Percentiles rank a stretch among this genome's conserved stretches.
phyloP scores from a whole-genome alignment of 2,797 vertebrate species.

The Dryobates pubescens region DNA sequence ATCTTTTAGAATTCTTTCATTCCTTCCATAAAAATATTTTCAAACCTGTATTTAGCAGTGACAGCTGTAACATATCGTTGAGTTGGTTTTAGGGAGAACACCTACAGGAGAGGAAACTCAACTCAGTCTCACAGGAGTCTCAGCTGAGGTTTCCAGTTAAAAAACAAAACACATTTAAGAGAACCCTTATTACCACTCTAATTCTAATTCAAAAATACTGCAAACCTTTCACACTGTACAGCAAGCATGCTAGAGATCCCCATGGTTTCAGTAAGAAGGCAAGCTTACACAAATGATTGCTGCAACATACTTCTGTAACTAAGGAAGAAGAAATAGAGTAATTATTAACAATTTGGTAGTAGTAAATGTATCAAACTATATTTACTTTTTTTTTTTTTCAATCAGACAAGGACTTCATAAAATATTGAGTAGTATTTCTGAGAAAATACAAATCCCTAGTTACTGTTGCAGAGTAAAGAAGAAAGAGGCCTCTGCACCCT shows the following conservation, averaged over 20 bases:
- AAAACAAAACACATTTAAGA: neutral
- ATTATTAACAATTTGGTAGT: neutral
- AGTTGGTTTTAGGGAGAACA: neutral
- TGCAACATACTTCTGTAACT: neutral
- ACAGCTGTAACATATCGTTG: fast-evolving
- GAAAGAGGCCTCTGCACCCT: neutral
- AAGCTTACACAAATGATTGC: neutral
- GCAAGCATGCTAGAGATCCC: neutral
- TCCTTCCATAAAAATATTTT: neutral
- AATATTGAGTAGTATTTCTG: neutral
- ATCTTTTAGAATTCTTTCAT: neutral
- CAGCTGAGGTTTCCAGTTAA: neutral
- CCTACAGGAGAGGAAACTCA: fast-evolving
- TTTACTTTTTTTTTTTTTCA: neutral
- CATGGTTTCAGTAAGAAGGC: neutral
- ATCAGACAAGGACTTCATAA: neutral
- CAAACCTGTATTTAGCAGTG: neutral
- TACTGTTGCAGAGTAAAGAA: neutral
- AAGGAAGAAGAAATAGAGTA: neutral
- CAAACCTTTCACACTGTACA: neutral
- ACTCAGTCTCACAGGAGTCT: neutral
- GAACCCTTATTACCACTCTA: neutral
- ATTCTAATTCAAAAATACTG: neutral
- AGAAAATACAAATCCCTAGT: neutral
- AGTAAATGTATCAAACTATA: neutral